Evolutionary conservation across 2,888 invertebrate species (phyloP), one percentile per base, ranked within the genome.

Genomic region (Macrophya annulata): DNA sequence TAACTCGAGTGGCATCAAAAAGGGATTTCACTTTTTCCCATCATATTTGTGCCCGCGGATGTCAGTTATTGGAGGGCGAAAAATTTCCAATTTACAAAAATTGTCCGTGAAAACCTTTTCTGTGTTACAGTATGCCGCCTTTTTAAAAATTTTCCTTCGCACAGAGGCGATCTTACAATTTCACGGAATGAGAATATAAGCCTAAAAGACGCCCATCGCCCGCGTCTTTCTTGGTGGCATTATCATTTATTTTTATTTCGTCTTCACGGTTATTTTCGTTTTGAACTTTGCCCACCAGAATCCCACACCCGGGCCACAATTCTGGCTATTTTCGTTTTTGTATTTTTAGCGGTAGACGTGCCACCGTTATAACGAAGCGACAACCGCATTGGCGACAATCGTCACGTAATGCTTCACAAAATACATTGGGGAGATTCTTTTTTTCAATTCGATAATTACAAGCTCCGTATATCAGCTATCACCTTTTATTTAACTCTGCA

Each of bases 201-300:
- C 31, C 10, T 37, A 40, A n/a, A 37, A 51, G 77, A 21, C 40
- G 37, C 40, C 62, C 17, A 62, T 40, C n/a, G 81, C 62, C 43
- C 1, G 6, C 81, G 25, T 62, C 81, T 59, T 62, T 59, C 81
- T 62, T 65, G 40, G 79, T 37, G 55, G 59, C 55, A 59, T 71
- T 71, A 59, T 74, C 84, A 81, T 84, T 84, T 84, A 79, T 85
- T 85, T 79, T 84, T 74, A 72, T 86, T 74, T 71, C 84, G 55
- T 85, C 88, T 86, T 84, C 86, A 84, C 79, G 68, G 91, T 88
- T 92, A 92, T 91, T 92, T 92, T 89, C 87, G 90, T 89, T 87
- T 89, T 87, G 88, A 90, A 89, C 88, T 89, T 89, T 87, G 87
- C 88, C 88, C 87, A 88, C 89, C 88, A 88, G 88, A 89, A 90